Evolutionary conservation across 2,888 invertebrate species (phyloP).

Genomic region (Trachelus iudaicus): DNA sequence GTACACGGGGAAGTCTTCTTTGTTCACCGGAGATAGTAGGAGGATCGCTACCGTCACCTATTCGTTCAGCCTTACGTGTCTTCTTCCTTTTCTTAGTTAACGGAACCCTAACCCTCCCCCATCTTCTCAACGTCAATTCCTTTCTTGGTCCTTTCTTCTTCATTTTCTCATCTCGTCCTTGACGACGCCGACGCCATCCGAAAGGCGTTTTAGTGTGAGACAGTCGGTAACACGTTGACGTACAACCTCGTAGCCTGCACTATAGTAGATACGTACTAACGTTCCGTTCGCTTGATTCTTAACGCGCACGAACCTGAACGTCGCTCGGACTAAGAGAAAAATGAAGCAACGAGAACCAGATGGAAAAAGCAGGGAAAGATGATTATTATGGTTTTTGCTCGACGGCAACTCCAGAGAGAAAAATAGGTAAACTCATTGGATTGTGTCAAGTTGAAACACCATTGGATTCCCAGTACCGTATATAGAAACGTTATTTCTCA

Average conservation of each 20-base stretch:
- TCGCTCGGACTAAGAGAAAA: constrained; percentile 21
- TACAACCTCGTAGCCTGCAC: not conserved
- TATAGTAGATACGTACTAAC: not conserved
- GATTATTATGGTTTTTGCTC: constrained; percentile 43
- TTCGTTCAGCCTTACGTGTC: constrained; percentile 4
- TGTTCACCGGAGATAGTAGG: constrained; percentile 44
- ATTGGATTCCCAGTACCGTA: constrained; percentile 4
- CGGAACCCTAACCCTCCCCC: not conserved
- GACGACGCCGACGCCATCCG: not conserved
- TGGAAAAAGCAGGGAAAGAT: constrained; percentile 9
- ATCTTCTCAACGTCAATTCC: not conserved
- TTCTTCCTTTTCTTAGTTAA: not conserved
- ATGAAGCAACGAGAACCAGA: constrained; percentile 18
- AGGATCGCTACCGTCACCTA: constrained; percentile 33
- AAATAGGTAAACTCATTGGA: constrained; percentile 22
- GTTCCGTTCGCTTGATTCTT: not conserved
- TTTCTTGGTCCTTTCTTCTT: constrained; percentile 2
- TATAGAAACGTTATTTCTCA: constrained; percentile 38
- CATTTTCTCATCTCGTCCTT: not conserved
- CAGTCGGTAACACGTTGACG: not conserved
- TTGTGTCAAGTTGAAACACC: not conserved
- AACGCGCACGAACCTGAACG: not conserved
- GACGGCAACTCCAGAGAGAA: constrained; percentile 25
- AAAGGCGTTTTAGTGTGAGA: not conserved
- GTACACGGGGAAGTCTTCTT: constrained; percentile 27